These are phyloP conservation scores for Steromphala cineraria DNA, from an alignment of 2,888 invertebrate genomes.

Conservation along the genomic window DNA sequence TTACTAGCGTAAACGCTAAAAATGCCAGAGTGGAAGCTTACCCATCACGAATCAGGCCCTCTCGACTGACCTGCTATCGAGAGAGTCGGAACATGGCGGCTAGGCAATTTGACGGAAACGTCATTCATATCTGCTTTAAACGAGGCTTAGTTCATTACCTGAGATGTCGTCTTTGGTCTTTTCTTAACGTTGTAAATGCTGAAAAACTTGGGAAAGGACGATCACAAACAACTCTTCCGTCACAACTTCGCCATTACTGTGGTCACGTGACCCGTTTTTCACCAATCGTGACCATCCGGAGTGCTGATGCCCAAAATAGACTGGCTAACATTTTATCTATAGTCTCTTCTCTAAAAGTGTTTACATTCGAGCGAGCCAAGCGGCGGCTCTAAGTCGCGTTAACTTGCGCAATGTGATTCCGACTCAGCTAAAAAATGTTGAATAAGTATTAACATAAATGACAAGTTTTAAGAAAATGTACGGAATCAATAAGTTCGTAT, in stretches of 20 bases:
- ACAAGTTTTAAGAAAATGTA: too few relatives aligned
- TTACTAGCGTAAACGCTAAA: not conserved
- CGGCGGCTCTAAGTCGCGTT: too few relatives aligned
- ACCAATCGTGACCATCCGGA: not conserved
- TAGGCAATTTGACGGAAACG: not conserved
- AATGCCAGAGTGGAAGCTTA: not conserved
- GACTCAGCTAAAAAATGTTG: too few relatives aligned
- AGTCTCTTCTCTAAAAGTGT: not conserved
- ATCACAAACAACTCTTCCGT: conserved; percentile 6
- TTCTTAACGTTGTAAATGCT: conserved; percentile 1
- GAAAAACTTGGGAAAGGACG: conserved; percentile 2
- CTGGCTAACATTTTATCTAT: not conserved
- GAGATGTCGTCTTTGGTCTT: not conserved
- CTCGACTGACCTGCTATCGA: not conserved
- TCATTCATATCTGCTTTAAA: not conserved
- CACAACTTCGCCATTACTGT: conserved; percentile 8
- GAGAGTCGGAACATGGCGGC: not conserved
- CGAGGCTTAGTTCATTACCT: not conserved
- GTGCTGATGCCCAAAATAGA: not conserved
- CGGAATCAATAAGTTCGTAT: too few relatives aligned
- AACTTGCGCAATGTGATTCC: too few relatives aligned
- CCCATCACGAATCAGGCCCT: not conserved
- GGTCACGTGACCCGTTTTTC: conserved; percentile 5
- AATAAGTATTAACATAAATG: too few relatives aligned
- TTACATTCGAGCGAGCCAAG: not conserved